Percentiles rank a stretch among this genome's conserved stretches.
Evolutionary conservation across 2,888 invertebrate genomes (phyloP).

Genomic region (Cyaniris semiargus): DNA sequence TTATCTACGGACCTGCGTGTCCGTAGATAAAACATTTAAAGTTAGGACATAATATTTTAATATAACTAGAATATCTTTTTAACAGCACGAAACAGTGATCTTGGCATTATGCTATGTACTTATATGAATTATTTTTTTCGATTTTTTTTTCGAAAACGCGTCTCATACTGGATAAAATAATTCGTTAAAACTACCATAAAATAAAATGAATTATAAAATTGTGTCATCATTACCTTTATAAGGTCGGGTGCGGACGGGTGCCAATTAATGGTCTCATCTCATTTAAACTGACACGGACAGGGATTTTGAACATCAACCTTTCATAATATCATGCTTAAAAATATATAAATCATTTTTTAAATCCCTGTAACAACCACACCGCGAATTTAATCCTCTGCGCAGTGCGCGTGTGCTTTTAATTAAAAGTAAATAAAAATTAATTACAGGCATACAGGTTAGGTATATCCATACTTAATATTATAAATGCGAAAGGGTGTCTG

Average conservation of each 20-base stretch:
- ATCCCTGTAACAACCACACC: not conserved
- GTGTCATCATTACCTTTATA: slow-evolving; percentile 13
- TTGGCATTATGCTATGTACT: no score
- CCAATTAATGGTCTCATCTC: slow-evolving; percentile 10
- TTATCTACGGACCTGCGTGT: not conserved
- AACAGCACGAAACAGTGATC: no score
- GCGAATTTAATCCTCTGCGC: not conserved
- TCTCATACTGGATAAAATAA: not conserved
- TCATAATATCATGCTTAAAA: slow-evolving; percentile 14
- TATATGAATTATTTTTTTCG: no score
- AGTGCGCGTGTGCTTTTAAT: not conserved
- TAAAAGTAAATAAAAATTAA: not conserved
- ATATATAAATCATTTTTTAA: slow-evolving; percentile 14
- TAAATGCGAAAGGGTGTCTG: no score
- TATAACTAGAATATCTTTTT: not conserved
- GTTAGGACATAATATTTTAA: not conserved
- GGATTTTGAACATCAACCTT: slow-evolving; percentile 3
- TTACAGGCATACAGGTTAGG: not conserved
- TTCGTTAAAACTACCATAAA: not conserved
- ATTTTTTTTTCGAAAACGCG: no score
- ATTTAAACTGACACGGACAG: slow-evolving; percentile 7
- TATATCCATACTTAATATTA: not conserved
- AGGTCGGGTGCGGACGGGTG: not conserved
- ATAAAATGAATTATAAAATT: not conserved
- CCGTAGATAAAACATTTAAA: not conserved